phyloP scores from a whole-genome alignment of 2,797 vertebrate genomes.

The Botia kubotai region DNA sequence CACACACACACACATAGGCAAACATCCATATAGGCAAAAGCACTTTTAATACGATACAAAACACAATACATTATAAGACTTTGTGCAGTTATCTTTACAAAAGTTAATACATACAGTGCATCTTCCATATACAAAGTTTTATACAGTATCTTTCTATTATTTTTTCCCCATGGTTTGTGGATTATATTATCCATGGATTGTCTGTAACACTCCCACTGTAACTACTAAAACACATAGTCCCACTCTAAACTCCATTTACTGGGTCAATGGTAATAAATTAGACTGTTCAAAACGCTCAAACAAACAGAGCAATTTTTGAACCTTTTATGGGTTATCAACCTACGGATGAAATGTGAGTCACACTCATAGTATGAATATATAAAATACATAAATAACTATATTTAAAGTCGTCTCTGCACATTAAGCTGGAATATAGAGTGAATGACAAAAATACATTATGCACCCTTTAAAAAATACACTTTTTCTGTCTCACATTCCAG shows the following conservation, averaged over 20 bases:
- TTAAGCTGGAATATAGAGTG: neutral
- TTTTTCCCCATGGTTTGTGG: neutral
- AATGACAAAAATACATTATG: neutral
- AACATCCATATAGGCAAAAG: slow-evolving; percentile 1
- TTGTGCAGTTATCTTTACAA: neutral
- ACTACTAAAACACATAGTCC: no score
- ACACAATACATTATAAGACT: neutral
- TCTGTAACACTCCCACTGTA: no score
- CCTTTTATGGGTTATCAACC: neutral
- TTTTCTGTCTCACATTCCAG: slow-evolving; percentile 29
- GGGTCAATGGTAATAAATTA: no score
- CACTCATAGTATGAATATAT: neutral
- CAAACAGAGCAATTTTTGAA: neutral
- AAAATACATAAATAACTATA: neutral
- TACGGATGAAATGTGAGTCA: neutral
- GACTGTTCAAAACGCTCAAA: neutral
- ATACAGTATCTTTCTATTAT: neutral
- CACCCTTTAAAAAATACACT: neutral
- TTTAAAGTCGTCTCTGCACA: neutral
- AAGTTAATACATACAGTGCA: no score
- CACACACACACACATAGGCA: slow-evolving; percentile 10
- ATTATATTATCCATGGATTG: no score
- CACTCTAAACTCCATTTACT: no score
- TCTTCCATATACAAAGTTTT: no score
- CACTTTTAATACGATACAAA: neutral